These are phyloP conservation scores for Pogonocherus hispidulus DNA, from an alignment of 2,888 invertebrate genomes.

Conservation along the genomic window DNA sequence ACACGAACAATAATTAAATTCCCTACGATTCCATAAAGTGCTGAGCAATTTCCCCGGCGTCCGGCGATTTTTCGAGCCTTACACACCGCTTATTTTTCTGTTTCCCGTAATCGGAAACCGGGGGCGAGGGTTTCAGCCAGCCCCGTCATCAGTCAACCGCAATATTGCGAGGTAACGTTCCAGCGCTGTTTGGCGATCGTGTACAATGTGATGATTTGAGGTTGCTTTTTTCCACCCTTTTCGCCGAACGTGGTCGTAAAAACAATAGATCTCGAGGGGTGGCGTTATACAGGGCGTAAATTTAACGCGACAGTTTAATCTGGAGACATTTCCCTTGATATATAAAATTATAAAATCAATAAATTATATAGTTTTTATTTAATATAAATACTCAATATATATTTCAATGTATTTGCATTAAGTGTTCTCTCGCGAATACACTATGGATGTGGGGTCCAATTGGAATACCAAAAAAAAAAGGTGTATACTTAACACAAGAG, in stretches of 20 bases:
- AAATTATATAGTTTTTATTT: too few relatives aligned
- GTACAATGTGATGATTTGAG: background rate
- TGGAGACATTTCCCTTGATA: too few relatives aligned
- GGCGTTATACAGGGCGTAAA: too few relatives aligned
- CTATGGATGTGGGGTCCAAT: too few relatives aligned
- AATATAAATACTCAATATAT: too few relatives aligned
- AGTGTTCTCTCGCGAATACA: too few relatives aligned
- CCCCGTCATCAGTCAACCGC: background rate
- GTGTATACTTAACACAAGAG: too few relatives aligned
- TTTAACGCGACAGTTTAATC: too few relatives aligned
- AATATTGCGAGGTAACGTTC: background rate
- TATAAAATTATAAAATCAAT: too few relatives aligned
- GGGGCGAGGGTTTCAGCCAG: background rate
- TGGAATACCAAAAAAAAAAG: too few relatives aligned
- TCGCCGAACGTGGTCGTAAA: background rate
- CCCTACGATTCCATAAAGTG: slow-evolving; percentile 23
- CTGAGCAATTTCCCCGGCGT: slow-evolving; percentile 25
- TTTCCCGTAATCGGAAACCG: slow-evolving; percentile 21
- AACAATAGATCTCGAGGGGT: too few relatives aligned
- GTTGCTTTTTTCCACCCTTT: background rate
- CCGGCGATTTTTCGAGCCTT: slow-evolving; percentile 24
- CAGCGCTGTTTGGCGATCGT: background rate
- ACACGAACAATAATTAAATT: slow-evolving; percentile 30
- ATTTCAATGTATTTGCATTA: too few relatives aligned
- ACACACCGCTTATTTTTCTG: slow-evolving; percentile 27